Percentiles rank a stretch among this genome's conserved stretches.
Evolutionary conservation across 2,888 invertebrate genomes (phyloP).

Genomic region (Itoplectis maculator): DNA sequence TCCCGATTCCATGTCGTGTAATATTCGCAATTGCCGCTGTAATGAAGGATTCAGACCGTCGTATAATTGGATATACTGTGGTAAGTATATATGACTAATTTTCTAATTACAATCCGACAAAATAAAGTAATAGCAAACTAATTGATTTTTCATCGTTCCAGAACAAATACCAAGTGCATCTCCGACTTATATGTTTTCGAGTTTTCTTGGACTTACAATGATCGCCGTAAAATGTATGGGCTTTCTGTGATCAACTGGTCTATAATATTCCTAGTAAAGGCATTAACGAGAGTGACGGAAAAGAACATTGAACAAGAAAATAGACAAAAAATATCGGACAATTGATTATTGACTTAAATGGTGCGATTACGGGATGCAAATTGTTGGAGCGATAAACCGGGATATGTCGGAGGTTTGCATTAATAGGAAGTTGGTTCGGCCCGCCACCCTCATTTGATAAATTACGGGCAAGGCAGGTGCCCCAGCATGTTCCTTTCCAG

Average conservation of each 20-base stretch:
- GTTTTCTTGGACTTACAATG: constrained; percentile 22
- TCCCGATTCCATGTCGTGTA: constrained; percentile 60
- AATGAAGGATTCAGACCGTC: constrained; percentile 14
- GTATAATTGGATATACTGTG: constrained; percentile 11
- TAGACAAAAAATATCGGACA: not conserved
- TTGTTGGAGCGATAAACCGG: constrained; percentile 65
- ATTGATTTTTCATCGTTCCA: not conserved
- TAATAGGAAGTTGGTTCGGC: constrained; percentile 70
- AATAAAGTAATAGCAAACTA: not conserved
- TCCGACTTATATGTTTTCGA: constrained; percentile 9
- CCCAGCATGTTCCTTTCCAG: constrained; percentile 31
- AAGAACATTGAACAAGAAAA: constrained; percentile 17
- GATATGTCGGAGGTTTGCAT: constrained; percentile 67
- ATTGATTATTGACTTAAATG: not conserved
- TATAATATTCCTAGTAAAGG: not conserved
- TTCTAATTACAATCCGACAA: not conserved
- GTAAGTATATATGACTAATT: not conserved
- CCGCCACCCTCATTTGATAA: constrained; percentile 70
- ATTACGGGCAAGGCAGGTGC: constrained; percentile 59
- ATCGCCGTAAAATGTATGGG: not conserved
- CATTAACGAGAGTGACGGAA: not conserved
- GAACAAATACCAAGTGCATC: constrained; percentile 8
- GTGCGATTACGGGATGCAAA: constrained; percentile 65
- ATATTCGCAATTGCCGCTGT: constrained; percentile 64
- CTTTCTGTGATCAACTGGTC: constrained; percentile 10